A percentile compares a stretch with the other conserved stretches of the same genome.
Evolutionary conservation across 2,888 invertebrate genomes (phyloP).

Genomic region (Diarsia rubi): DNA sequence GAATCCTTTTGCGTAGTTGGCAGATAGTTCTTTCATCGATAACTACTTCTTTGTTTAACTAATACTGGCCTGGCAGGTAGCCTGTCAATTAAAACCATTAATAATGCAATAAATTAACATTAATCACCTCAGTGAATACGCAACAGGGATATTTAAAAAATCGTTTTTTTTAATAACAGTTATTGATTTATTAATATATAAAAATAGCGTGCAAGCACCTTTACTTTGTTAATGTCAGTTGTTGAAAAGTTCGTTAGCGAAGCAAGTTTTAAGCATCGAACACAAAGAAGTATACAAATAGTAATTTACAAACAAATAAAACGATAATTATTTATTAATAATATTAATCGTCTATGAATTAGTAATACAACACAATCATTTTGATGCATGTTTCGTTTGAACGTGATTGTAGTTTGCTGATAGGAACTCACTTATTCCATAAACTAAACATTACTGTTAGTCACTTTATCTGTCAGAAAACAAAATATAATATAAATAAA

Average conservation of each 20-base stretch:
- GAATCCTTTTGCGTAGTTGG: constrained; percentile 20
- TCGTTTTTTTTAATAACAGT: neutral
- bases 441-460: constrained; percentile 14
- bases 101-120: neutral
- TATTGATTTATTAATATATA: neutral
- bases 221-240: constrained; percentile 29
- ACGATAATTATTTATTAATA: neutral
- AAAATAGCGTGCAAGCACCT: constrained; percentile 24
- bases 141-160: neutral
- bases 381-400: neutral
- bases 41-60: neutral
- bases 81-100: constrained; percentile 4
- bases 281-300: fast-evolving
- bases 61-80: neutral
- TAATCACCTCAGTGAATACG: neutral
- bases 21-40: neutral
- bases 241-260: constrained; percentile 7
- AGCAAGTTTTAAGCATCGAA: neutral
- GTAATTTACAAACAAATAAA: neutral
- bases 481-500: too few relatives aligned
- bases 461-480: constrained; percentile 29
- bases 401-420: neutral
- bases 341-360: neutral
- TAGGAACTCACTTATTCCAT: neutral
- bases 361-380: fast-evolving